Evolutionary conservation across 2,797 vertebrate species (phyloP).

Genomic region (Apogon hyalosoma): DNA sequence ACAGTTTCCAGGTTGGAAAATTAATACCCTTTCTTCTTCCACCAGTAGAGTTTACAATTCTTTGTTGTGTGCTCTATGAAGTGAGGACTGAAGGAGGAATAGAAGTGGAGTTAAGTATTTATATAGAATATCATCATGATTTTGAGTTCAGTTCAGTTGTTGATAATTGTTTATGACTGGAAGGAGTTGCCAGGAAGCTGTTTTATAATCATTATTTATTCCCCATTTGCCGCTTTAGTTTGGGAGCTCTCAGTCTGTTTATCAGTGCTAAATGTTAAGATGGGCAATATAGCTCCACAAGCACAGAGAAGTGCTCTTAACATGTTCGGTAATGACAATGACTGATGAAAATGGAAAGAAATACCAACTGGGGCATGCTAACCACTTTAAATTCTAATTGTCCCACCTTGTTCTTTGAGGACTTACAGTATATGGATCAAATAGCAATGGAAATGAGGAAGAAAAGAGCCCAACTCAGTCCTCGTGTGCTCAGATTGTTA

Average conservation of each 20-base stretch:
- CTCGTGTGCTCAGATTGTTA: constrained; percentile 28
- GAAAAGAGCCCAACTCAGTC: constrained; percentile 44
- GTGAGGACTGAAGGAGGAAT: constrained; percentile 37
- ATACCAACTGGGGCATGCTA: constrained; percentile 68
- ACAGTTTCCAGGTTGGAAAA: constrained; percentile 79
- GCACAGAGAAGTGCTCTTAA: constrained; percentile 52
- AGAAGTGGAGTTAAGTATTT: constrained; percentile 48
- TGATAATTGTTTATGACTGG: constrained; percentile 57
- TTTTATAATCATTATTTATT: constrained; percentile 70
- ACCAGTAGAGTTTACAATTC: constrained; percentile 72
- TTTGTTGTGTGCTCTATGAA: constrained; percentile 70
- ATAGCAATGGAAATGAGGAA: constrained; percentile 63
- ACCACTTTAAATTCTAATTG: constrained; percentile 81
- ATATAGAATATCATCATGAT: constrained; percentile 53
- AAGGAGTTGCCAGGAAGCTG: constrained; percentile 43
- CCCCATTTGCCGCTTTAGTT: constrained; percentile 58
- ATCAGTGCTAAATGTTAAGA: constrained; percentile 59
- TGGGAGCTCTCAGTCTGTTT: constrained; percentile 64
- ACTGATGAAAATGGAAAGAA: constrained; percentile 66
- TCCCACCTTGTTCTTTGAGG: constrained; percentile 67
- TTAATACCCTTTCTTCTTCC: constrained; percentile 77
- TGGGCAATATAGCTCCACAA: constrained; percentile 51
- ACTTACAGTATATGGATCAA: constrained; percentile 61
- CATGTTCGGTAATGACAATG: constrained; percentile 74
- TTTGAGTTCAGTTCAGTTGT: constrained; percentile 41